phyloP scores from a whole-genome alignment of 2,888 invertebrate genomes.

The Dicyrtoma fusca region DNA sequence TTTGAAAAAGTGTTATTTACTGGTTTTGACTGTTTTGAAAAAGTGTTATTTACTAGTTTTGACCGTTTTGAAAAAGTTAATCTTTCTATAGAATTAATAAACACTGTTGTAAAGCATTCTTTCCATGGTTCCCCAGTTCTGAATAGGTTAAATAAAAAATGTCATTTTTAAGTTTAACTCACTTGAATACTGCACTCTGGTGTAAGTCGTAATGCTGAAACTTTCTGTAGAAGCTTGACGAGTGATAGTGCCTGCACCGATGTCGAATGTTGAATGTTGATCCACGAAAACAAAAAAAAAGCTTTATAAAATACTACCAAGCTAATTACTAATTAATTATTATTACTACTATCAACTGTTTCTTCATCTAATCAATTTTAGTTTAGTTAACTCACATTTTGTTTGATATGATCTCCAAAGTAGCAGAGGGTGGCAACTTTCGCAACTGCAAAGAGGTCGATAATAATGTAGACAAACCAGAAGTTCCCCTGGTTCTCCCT shows the following conservation, averaged over 20 bases:
- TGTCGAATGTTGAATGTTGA: no score
- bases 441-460: slow-evolving; percentile 41
- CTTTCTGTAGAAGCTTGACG: slow-evolving; percentile 41
- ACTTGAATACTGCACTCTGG: slow-evolving; percentile 41
- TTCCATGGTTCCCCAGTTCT: no score
- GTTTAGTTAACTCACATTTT: slow-evolving; percentile 28
- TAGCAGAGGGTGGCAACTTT: slow-evolving; percentile 42
- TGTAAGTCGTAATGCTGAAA: slow-evolving; percentile 35
- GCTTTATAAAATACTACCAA: not conserved
- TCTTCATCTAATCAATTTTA: slow-evolving; percentile 5
- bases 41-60: no score
- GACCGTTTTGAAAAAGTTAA: no score
- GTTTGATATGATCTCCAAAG: slow-evolving; percentile 42
- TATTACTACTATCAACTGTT: not conserved
- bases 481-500: slow-evolving; percentile 26
- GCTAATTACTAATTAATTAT: slow-evolving; percentile 6
- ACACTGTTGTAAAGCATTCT: no score
- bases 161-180: not conserved
- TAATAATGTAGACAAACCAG: slow-evolving; percentile 41
- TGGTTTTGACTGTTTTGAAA: no score
- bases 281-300: not conserved
- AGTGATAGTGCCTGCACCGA: slow-evolving; percentile 35
- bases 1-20: no score
- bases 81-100: no score
- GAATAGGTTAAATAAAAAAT: no score